A percentile compares a stretch with the other conserved stretches of the same genome.
Conservation (phyloP, 1,140 invertebrate genomes). For the Tetramorium simillimum region DNA sequence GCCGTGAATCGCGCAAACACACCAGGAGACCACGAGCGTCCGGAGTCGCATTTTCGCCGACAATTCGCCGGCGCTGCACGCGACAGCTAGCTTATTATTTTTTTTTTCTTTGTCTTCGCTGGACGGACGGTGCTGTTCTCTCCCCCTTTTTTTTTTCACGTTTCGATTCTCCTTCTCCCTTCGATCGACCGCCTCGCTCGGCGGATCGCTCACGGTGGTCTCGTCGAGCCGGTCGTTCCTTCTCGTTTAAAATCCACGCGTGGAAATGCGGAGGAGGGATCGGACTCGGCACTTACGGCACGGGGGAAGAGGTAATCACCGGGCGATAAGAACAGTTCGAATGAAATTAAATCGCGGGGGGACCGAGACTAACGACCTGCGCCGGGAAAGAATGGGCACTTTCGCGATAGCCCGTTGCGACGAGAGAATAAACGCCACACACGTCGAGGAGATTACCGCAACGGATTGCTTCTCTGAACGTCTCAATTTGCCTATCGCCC, state of each 20-base stretch:
- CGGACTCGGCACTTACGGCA: neutral
- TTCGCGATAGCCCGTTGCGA: neutral
- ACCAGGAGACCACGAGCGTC: conserved; percentile 8
- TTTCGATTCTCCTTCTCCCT: neutral
- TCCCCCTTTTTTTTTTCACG: too few species aligned
- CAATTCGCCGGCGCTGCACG: neutral
- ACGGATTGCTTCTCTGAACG: neutral
- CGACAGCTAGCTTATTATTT: neutral
- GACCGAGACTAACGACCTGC: conserved; percentile 22
- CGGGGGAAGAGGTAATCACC: neutral
- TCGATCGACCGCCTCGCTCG: neutral
- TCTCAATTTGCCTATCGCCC: conserved; percentile 12
- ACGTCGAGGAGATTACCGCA: neutral
- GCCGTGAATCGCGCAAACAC: conserved; percentile 41
- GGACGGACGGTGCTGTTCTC: neutral
- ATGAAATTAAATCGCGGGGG: conserved; percentile 22
- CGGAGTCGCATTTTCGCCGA: conserved; percentile 34
- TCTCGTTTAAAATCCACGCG: conserved; percentile 23
- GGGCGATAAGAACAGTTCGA: conserved; percentile 5
- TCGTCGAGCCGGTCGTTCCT: neutral
- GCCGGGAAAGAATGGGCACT: conserved; percentile 8
- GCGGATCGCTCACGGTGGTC: neutral
- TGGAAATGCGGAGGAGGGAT: neutral
- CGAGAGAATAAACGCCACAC: conserved; percentile 6
- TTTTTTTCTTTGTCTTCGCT: neutral